Percentiles rank a stretch among this genome's conserved stretches.
Conservation (phyloP, 2,888 invertebrate species). For the Malachius bipustulatus region DNA sequence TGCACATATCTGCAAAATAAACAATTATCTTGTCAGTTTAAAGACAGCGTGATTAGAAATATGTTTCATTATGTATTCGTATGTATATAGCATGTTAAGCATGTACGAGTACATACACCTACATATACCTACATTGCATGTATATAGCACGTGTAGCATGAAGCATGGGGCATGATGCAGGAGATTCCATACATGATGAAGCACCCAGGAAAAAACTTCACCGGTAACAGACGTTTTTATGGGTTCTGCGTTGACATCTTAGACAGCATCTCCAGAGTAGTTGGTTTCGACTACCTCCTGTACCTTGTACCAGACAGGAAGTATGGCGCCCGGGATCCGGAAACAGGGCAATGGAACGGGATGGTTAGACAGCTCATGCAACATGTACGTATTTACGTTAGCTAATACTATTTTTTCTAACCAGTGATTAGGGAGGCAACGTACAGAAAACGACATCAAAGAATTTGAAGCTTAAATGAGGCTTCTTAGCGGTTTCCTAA, state of each 20-base stretch:
- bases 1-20: too few species aligned
- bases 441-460: too few species aligned
- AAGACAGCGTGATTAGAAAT: too few species aligned
- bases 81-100: too few species aligned
- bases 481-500: too few species aligned
- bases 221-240: constrained; percentile 62
- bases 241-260: constrained; percentile 71
- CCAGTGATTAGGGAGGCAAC: too few species aligned
- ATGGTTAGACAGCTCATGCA: constrained; percentile 59
- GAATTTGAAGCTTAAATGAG: too few species aligned
- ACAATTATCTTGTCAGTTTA: too few species aligned
- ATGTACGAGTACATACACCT: constrained; percentile 16
- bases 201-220: constrained; percentile 54
- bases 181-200: constrained; percentile 66
- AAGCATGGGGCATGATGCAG: constrained; percentile 40
- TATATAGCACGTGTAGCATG: too few species aligned
- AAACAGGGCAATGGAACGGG: constrained; percentile 53
- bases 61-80: too few species aligned
- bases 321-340: constrained; percentile 50
- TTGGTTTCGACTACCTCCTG: constrained; percentile 59
- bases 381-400: constrained; percentile 44
- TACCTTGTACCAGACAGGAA: constrained; percentile 59
- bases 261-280: constrained; percentile 51
- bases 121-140: constrained; percentile 19
- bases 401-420: not conserved